These are phyloP conservation scores for Bathynomus jamesi DNA, from an alignment of 1,140 invertebrate species.

Conservation along the genomic window DNA sequence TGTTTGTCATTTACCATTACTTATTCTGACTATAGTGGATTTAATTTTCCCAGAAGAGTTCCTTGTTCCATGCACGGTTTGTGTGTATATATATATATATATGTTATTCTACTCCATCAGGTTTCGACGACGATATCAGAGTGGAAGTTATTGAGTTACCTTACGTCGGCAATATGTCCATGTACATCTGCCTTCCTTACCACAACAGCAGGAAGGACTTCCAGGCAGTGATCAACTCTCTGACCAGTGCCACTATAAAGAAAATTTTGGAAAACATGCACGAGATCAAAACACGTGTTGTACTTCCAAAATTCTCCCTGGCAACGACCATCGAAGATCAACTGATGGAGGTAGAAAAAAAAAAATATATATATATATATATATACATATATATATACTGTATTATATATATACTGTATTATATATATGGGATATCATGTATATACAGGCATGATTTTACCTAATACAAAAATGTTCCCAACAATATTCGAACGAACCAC, in stretches of 20 bases:
- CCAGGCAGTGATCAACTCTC: slow-evolving; percentile 45
- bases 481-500: too few relatives aligned
- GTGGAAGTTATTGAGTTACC: slow-evolving; percentile 6
- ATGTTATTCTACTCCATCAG: neutral
- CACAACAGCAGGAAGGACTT: slow-evolving; percentile 42
- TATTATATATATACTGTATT: too few relatives aligned
- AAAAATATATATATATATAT: neutral
- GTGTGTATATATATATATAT: too few relatives aligned
- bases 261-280: slow-evolving; percentile 31
- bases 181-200: slow-evolving; percentile 63
- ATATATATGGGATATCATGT: too few relatives aligned
- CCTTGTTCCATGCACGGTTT: too few relatives aligned
- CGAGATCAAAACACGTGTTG: slow-evolving; percentile 45
- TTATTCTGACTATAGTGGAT: too few relatives aligned
- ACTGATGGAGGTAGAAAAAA: slow-evolving; percentile 38
- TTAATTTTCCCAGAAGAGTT: too few relatives aligned
- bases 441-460: too few relatives aligned
- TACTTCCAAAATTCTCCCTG: slow-evolving; percentile 60
- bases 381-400: too few relatives aligned
- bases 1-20: too few relatives aligned
- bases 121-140: neutral
- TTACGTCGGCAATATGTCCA: slow-evolving; percentile 48
- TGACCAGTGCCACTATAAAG: slow-evolving; percentile 48
- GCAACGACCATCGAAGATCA: slow-evolving; percentile 50
- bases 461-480: too few relatives aligned